phyloP scores from a whole-genome alignment of 2,113 vertebrate genomes.

The Aegotheles bennettii region DNA sequence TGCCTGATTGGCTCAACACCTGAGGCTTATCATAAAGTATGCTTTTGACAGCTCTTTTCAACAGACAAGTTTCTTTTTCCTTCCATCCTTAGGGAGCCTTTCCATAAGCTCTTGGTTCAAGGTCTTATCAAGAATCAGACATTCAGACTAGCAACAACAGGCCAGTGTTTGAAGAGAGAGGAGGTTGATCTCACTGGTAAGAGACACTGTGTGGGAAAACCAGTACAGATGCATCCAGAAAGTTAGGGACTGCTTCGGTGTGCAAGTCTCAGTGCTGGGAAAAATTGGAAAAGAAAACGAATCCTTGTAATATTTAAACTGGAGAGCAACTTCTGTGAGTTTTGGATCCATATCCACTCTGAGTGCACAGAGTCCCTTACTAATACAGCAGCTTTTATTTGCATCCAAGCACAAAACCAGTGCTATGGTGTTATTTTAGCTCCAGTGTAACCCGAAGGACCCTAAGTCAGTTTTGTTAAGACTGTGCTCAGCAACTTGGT shows the following conservation, averaged over 20 bases:
- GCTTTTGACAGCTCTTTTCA: not conserved
- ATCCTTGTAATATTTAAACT: not conserved
- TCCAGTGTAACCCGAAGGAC: not conserved
- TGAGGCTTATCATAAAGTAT: not conserved
- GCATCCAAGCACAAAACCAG: not conserved
- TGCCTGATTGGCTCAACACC: not conserved
- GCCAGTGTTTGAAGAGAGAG: constrained; percentile 84
- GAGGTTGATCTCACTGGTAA: constrained; percentile 90
- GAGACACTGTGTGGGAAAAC: not conserved
- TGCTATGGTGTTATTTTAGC: not conserved
- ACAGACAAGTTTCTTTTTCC: not conserved
- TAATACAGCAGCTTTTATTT: not conserved
- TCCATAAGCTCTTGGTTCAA: constrained; percentile 91
- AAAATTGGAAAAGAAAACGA: not conserved
- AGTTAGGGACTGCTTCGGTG: not conserved
- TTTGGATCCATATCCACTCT: not conserved
- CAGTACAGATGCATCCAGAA: not conserved
- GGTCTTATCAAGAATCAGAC: constrained; percentile 96
- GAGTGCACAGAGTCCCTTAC: not conserved
- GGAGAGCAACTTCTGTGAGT: not conserved
- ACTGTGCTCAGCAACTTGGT: not conserved
- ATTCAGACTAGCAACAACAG: constrained; percentile 79
- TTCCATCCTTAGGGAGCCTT: constrained; percentile 84
- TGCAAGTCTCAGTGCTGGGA: not conserved
- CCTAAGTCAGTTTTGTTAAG: not conserved